Evolutionary conservation across 1,140 invertebrate genomes (phyloP), one percentile per base, ranked within the genome.

Genomic region (Orchesella cincta): DNA sequence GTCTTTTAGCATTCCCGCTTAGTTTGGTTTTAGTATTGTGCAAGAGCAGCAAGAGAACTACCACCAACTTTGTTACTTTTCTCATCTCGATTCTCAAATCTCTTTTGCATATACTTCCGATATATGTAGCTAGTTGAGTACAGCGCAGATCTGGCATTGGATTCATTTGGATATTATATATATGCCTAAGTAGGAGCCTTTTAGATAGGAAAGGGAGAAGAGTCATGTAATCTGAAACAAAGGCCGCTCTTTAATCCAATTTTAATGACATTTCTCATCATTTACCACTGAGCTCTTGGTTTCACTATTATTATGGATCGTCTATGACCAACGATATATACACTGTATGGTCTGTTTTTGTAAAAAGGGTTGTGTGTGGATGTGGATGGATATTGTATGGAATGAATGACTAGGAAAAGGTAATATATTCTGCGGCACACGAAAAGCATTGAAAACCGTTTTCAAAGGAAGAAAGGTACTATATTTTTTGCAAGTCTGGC

Each of bases 231-330:
- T 67, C 26, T 67, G 62, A 67, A 67, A 67, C 62, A 67, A 67
- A 67, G 31, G 62, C 28, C 28, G 51, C 57, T 36, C 74, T 78
- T 79, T 79, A 77, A 79, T 79, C 76, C 78, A 79, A 77, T 79
- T 79, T 79, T 79, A 79, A 79, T 79, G 78, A 77, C 78, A 77
- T 79, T 77, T 79, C 36, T 73, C 33, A 36, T 73, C 33, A 39
- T 46, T 39, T 36, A 26, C 54, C 54, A 23, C 39, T 46, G 5
- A 8, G 5, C 18, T 46, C 5, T 46, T 46, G 39, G 39, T 46
- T 46, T 46, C 39, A 5, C 5, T 46, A 46, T 46, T 46, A 46
- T 46, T 8, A 46, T 46, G 39, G 39, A 46, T 46, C 18, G 39
- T 18, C 39, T 46, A 18, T 46, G 39, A 46, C 5, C 18, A 46